Base-by-base conservation (phyloP, 2,113 vertebrate genomes). In the Otocyon megalotis region DNA sequence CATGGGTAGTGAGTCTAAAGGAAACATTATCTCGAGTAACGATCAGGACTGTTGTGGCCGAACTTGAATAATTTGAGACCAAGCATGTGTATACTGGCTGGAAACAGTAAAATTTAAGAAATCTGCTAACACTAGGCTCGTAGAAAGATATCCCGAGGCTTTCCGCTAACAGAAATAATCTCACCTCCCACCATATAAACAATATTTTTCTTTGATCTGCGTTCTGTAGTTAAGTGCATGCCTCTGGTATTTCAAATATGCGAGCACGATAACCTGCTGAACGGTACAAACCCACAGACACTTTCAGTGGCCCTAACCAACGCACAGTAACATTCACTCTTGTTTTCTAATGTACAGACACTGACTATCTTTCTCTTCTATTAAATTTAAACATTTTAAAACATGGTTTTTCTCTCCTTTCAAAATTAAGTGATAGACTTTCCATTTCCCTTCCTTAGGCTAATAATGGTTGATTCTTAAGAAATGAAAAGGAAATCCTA, bases 21-120 rank as follows among this genome's bases (percentile, higher is more conserved):
- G 81, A 58, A 93, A 90, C 10, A 71, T n/a, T 76, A 81, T 63
- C 60, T 74, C 48, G 3, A 74, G 72, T 60, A 53, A 1, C 26
- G 82, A 5, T n/a, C 48, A 83, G 11, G 30, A 5, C 32, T 94
- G 5, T n/a, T 80, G 14, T 48, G 76, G 50, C 20, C 93, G 28
- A 94, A 89, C 43, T 79, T 92, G 35, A 90, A n/a, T 97, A 56
- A 86, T 88, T 28, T 97, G 93, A 72, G 97, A 58, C 2, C 85
- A 95, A 91, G 8, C 65, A 58, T 80, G 8, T 43, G 2, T 53
- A 12, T 15, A 12, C 37, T 48, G 54, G 80, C 85, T 62, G 90
- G 92, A 20, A 94, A 93, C 50, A 37, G 54, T 86, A 96, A 71
- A 89, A 22, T 83, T 90, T 92, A 82, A 89, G 84, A 65, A 53